These are phyloP conservation scores for Euplagia quadripunctaria DNA, from an alignment of 2,888 invertebrate genomes.

Conservation along the genomic window DNA sequence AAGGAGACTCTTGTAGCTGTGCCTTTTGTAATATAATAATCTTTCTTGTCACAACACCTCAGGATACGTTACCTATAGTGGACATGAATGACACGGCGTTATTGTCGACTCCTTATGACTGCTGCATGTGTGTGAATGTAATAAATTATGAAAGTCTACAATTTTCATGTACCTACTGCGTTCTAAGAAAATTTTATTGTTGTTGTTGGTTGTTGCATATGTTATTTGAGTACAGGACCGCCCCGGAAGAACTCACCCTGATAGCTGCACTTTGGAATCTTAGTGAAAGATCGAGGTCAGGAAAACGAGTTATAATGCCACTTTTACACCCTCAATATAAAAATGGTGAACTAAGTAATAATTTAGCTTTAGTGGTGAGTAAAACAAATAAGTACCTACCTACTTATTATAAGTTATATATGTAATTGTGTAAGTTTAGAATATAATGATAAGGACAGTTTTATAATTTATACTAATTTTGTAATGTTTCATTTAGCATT, in stretches of 20 bases:
- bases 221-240: slow-evolving; percentile 49
- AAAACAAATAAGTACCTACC: background rate
- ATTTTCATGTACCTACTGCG: background rate
- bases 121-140: too few relatives aligned
- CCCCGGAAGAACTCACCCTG: slow-evolving; percentile 67
- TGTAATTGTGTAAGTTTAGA: too few relatives aligned
- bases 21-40: too few relatives aligned
- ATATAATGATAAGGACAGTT: too few relatives aligned
- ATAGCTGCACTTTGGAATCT: slow-evolving; percentile 74
- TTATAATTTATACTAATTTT: background rate
- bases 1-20: background rate
- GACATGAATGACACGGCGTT: too few relatives aligned
- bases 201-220: background rate
- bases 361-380: slow-evolving; percentile 72
- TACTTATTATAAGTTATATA: too few relatives aligned
- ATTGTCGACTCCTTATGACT: too few relatives aligned
- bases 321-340: slow-evolving; percentile 68
- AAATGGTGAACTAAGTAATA: slow-evolving; percentile 63
- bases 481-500: slow-evolving; percentile 66
- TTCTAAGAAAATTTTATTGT: background rate
- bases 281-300: slow-evolving; percentile 59
- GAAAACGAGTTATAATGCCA: slow-evolving; percentile 65
- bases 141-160: background rate
- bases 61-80: too few relatives aligned
- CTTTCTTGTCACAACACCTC: too few relatives aligned